These are phyloP conservation scores for Albula goreensis DNA, from an alignment of 2,113 vertebrate species.

Conservation along the genomic window DNA sequence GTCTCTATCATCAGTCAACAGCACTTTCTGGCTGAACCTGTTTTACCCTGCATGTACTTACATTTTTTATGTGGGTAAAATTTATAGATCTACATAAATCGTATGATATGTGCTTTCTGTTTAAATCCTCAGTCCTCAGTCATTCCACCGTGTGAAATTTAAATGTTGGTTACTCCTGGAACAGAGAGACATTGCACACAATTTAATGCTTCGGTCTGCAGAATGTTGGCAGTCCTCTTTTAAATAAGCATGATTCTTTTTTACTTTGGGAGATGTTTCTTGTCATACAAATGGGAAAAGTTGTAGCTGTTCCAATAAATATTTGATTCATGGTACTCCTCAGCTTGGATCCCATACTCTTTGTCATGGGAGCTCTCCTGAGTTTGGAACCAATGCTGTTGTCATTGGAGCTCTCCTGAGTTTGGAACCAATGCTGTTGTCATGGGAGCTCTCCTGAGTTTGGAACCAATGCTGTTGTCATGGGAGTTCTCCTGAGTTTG, in stretches of 20 bases:
- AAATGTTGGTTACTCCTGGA: neutral
- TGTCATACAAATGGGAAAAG: neutral
- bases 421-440: too few species aligned
- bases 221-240: neutral
- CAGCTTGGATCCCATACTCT: neutral
- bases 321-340: neutral
- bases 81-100: neutral
- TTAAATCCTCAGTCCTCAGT: neutral
- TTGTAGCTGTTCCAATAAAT: neutral
- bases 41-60: neutral
- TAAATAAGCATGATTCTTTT: neutral
- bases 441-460: neutral
- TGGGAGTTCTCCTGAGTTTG: too few species aligned
- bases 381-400: too few species aligned
- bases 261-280: neutral
- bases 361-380: neutral
- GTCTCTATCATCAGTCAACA: neutral
- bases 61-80: neutral
- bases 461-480: too few species aligned
- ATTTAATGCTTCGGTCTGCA: neutral
- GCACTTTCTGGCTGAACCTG: neutral
- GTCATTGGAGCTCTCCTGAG: too few species aligned
- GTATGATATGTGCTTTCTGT: neutral
- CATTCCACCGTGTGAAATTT: neutral
- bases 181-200: neutral